Evolutionary conservation across 2,797 vertebrate species (phyloP).

Genomic region (Aplochiton taeniatus): DNA sequence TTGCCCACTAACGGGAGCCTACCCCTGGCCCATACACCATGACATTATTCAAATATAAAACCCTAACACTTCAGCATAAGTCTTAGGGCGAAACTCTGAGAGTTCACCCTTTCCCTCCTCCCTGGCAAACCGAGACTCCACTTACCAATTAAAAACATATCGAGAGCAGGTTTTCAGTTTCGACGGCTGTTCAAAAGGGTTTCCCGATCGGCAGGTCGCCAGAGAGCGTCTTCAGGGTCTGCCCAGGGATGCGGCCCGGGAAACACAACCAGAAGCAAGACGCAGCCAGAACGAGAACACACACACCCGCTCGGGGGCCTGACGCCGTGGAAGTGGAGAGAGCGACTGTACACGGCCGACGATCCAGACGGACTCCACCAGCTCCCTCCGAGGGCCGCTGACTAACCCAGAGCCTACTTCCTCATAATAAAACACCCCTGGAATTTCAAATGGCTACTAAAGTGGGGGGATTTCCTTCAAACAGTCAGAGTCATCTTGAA

Average conservation of each 20-base stretch:
- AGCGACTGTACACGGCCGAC: conserved; percentile 51
- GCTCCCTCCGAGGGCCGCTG: conserved; percentile 62
- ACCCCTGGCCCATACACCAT: too few species aligned
- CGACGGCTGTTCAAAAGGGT: conserved; percentile 40
- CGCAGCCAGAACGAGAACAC: conserved; percentile 40
- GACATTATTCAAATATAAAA: neutral
- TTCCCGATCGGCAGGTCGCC: conserved; percentile 49
- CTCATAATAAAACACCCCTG: conserved; percentile 75
- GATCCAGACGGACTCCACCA: conserved; percentile 65
- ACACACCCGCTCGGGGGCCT: conserved; percentile 25
- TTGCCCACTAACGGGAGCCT: neutral
- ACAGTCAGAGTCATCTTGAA: conserved; percentile 83
- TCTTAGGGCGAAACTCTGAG: too few species aligned
- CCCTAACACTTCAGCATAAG: neutral
- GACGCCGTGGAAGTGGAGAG: conserved; percentile 27
- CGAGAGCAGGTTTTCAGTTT: conserved; percentile 34
- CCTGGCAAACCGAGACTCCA: conserved; percentile 44
- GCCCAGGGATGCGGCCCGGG: conserved; percentile 44
- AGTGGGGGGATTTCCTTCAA: conserved; percentile 80
- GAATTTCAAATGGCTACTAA: conserved; percentile 81
- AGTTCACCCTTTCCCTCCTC: too few species aligned
- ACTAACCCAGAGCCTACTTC: conserved; percentile 76
- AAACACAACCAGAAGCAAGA: conserved; percentile 49
- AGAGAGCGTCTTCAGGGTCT: conserved; percentile 41
- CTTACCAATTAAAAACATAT: conserved; percentile 81